phyloP scores from a whole-genome alignment of 1,140 invertebrate genomes.

The Diploscapter pachys region DNA sequence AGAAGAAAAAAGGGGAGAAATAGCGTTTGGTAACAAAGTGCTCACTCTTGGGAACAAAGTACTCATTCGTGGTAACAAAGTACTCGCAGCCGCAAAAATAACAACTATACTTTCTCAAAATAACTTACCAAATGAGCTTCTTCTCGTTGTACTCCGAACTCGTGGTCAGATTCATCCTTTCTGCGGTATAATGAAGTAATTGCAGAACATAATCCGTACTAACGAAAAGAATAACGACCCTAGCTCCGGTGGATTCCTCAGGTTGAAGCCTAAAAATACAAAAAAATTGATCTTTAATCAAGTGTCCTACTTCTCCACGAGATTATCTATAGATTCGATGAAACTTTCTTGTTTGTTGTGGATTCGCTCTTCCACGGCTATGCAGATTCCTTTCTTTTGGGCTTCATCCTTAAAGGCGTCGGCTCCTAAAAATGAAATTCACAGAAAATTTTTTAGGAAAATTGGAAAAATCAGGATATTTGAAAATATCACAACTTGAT shows the following conservation, averaged over 20 bases:
- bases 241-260: conserved; percentile 66
- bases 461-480: too few relatives aligned
- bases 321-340: conserved; percentile 54
- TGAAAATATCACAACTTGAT: too few relatives aligned
- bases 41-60: neutral
- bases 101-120: too few relatives aligned
- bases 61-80: too few relatives aligned
- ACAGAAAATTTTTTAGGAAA: too few relatives aligned
- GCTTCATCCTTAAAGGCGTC: too few relatives aligned
- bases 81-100: too few relatives aligned
- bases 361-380: conserved; percentile 70
- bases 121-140: conserved; percentile 49
- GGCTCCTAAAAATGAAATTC: too few relatives aligned
- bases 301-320: conserved; percentile 51
- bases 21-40: too few relatives aligned
- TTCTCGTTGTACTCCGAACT: conserved; percentile 65
- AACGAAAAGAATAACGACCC: conserved; percentile 72
- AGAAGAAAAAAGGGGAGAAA: too few relatives aligned
- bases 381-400: conserved; percentile 73
- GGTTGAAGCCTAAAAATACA: conserved; percentile 65
- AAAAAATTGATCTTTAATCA: conserved; percentile 21
- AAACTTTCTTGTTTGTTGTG: conserved; percentile 65
- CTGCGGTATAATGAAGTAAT: conserved; percentile 43
- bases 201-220: conserved; percentile 73
- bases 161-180: conserved; percentile 63